Evolutionary conservation across 2,888 invertebrate genomes (phyloP).

Genomic region (Sussaba pulchella): DNA sequence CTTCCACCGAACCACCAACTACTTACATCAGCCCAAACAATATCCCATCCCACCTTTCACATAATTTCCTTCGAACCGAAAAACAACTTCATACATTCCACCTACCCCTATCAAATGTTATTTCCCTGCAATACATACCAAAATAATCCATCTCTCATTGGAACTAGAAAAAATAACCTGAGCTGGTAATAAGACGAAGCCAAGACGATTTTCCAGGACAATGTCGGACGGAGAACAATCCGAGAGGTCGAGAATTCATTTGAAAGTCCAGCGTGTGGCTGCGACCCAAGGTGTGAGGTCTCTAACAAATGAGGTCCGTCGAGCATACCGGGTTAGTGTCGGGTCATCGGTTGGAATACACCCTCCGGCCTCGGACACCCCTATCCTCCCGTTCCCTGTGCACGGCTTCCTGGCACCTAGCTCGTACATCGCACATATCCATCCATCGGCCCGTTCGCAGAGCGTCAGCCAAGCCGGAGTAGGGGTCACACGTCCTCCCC

Average conservation of each 20-base stretch:
- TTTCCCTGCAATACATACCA: too few relatives aligned
- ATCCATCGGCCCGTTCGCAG: constrained; percentile 51
- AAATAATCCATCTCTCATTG: too few relatives aligned
- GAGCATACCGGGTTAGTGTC: constrained; percentile 44
- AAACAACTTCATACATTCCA: too few relatives aligned
- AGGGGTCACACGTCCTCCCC: constrained; percentile 10
- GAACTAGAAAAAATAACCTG: too few relatives aligned
- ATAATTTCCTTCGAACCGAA: too few relatives aligned
- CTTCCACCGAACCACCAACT: too few relatives aligned
- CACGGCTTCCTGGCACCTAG: not conserved
- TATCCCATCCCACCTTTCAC: too few relatives aligned
- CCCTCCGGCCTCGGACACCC: not conserved
- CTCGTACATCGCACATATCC: constrained; percentile 41
- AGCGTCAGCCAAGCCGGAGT: constrained; percentile 9
- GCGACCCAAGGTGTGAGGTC: constrained; percentile 42
- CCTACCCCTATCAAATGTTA: too few relatives aligned
- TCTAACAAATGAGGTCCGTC: constrained; percentile 56
- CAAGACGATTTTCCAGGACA: not conserved
- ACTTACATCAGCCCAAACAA: too few relatives aligned
- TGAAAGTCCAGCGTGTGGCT: constrained; percentile 32
- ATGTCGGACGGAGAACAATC: not conserved
- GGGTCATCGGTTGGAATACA: constrained; percentile 41
- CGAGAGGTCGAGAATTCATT: constrained; percentile 3
- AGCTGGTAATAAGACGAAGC: too few relatives aligned
- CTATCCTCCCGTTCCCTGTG: not conserved